Conservation (phyloP, 2,888 invertebrate genomes). For the Aspidiotus destructor region DNA sequence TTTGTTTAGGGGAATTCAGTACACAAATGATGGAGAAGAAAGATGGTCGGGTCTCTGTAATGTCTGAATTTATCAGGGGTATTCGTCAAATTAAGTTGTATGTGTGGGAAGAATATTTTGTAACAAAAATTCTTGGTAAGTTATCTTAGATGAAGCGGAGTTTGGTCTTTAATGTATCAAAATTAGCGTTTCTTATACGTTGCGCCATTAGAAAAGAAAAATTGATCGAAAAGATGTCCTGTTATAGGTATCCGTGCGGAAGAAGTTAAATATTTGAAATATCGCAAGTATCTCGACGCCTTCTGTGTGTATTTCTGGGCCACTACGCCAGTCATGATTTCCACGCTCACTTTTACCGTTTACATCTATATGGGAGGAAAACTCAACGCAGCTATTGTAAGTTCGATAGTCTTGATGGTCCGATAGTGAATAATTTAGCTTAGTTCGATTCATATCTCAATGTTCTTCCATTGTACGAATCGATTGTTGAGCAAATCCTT, state of each 20-base stretch:
- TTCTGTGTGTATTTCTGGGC: constrained; percentile 98
- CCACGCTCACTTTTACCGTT: constrained; percentile 69
- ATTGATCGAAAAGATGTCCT: neutral
- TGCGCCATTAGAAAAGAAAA: neutral
- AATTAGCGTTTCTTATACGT: neutral
- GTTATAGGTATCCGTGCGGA: constrained; percentile 52
- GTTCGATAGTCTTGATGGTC: constrained; percentile 25
- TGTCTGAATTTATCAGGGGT: constrained; percentile 76
- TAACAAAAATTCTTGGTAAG: constrained; percentile 57
- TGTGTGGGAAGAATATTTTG: constrained; percentile 87
- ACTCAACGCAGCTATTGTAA: constrained; percentile 74
- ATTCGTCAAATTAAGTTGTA: constrained; percentile 84
- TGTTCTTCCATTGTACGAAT: no score
- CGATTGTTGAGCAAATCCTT: no score
- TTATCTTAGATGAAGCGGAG: constrained; percentile 28
- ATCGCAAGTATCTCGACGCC: constrained; percentile 91
- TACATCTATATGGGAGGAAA: constrained; percentile 67
- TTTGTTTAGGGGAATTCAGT: constrained; percentile 50
- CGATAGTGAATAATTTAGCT: no score
- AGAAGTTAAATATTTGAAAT: constrained; percentile 69
- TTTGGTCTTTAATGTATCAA: no score
- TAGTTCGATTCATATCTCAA: no score
- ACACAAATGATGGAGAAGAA: constrained; percentile 82
- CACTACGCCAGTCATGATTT: constrained; percentile 85
- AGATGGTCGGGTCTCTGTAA: constrained; percentile 76